Evolutionary conservation across 2,797 vertebrate species (phyloP), one percentile per base, ranked within the genome.

Genomic region (Harpagifer antarcticus): DNA sequence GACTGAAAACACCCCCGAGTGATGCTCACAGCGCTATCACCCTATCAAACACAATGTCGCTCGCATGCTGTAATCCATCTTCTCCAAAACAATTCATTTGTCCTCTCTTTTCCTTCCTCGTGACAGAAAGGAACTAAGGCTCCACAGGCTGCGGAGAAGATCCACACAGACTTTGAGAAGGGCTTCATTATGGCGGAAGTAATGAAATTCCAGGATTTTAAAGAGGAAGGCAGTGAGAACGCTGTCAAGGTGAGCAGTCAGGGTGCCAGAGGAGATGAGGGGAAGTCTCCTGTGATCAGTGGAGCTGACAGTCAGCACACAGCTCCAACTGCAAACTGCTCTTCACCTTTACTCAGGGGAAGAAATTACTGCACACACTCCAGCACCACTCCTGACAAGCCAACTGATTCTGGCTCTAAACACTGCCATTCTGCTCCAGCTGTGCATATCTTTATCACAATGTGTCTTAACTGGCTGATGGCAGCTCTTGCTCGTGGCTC

Each of bases 171-270:
- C 95, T 97, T 96, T 90, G 96, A 97, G 95, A 97, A 96, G 92
- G 97, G 97, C 94, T 99, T 99, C 96, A 97, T 99, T 97, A 97
- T 97, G 96, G 96, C 96, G 87, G 96, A 96, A 96, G 97, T 98
- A 96, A 98, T 98, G 97, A 98, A 99, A 97, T 98, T 96, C 17
- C 95, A 95, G 91, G 97, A 97, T 96, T 97, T 97, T 96, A 97
- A 98, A 96, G 97, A 97, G 91, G 97, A 96, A 94, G 96, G 97
- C 88, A 95, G 95, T 75, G 96, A 97, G 95, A 94, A 74, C 88
- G 95, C 96, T 88, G 97, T 96, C 94, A 98, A 97, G 96, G 97
- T 98, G 96, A 98, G 96, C 96, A 86, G 97, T 96, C 93, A 97
- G 96, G 95, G 96, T 97, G 95, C 89, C 86, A 45, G 86, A 79